These are phyloP conservation scores for Drosophila greeni DNA, from an alignment of 2,888 invertebrate genomes.

Conservation along the genomic window DNA sequence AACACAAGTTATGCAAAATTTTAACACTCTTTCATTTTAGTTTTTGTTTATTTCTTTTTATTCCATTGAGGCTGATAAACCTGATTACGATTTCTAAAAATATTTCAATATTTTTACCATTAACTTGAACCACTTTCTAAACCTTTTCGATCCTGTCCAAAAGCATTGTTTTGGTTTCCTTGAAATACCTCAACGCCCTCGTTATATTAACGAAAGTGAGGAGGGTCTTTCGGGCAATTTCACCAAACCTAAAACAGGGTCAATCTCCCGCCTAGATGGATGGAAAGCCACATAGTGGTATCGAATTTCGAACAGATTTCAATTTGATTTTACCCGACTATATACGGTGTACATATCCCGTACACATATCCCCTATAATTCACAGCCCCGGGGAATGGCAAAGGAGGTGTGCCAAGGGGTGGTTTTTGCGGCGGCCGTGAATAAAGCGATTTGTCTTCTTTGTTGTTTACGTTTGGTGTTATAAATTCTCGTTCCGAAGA, in stretches of 20 bases:
- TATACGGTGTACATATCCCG: constrained; percentile 48
- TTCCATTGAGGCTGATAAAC: not conserved
- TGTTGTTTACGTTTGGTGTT: constrained; percentile 72
- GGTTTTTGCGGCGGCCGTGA: constrained; percentile 68
- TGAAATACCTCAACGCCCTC: constrained; percentile 5
- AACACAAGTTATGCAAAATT: too few species aligned
- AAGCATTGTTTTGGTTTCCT: not conserved
- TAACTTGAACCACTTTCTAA: not conserved
- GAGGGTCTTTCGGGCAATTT: constrained; percentile 1
- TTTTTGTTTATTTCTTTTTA: not conserved
- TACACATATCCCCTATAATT: constrained; percentile 11
- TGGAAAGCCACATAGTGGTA: constrained; percentile 48
- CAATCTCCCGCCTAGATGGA: not conserved
- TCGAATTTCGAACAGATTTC: constrained; percentile 77
- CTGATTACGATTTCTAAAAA: not conserved
- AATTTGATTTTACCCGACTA: constrained; percentile 71
- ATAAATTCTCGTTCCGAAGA: constrained; percentile 63
- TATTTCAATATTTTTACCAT: too few species aligned
- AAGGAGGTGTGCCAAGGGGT: constrained; percentile 45
- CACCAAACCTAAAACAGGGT: constrained; percentile 5
- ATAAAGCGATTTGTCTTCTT: constrained; percentile 75
- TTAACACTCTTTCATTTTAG: not conserved
- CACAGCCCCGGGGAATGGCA: constrained; percentile 8
- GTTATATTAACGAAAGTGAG: constrained; percentile 1
- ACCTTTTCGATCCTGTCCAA: not conserved